Evolutionary conservation across 2,888 invertebrate genomes (phyloP).

Genomic region (Ichneumoninae sp.): DNA sequence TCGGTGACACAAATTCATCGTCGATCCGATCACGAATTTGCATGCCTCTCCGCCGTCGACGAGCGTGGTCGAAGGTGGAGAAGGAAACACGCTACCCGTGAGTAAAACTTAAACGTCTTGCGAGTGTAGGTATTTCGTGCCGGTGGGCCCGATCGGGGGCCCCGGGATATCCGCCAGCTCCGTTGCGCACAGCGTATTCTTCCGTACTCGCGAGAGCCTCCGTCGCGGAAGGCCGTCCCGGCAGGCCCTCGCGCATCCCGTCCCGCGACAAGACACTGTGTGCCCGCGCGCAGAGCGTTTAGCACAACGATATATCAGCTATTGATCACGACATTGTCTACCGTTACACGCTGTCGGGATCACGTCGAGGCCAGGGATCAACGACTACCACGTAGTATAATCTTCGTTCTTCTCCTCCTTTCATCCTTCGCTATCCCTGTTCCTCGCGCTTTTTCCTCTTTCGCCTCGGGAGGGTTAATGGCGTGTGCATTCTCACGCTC

Average conservation of each 20-base stretch:
- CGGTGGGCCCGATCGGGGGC: neutral
- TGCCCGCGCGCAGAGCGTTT: conserved; percentile 74
- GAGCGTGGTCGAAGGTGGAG: conserved; percentile 2
- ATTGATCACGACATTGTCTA: conserved; percentile 82
- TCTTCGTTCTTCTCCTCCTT: conserved; percentile 41
- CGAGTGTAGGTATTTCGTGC: conserved; percentile 12
- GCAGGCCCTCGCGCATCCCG: neutral
- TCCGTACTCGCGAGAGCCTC: conserved; percentile 19
- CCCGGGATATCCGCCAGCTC: conserved; percentile 3
- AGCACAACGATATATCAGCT: conserved; percentile 80
- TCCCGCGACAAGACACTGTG: conserved; percentile 30
- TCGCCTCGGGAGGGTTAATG: no score
- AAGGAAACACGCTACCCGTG: conserved; percentile 37
- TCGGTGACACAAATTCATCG: conserved; percentile 15
- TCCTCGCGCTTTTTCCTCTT: conserved; percentile 24
- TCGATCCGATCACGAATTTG: conserved; percentile 22
- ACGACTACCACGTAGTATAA: conserved; percentile 67
- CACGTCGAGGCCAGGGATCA: conserved; percentile 69
- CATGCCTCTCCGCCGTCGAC: conserved; percentile 19
- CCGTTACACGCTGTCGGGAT: conserved; percentile 79
- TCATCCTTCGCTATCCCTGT: conserved; percentile 34
- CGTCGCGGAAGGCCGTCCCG: conserved; percentile 25
- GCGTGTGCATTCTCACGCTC: conserved; percentile 38
- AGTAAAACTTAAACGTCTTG: conserved; percentile 19
- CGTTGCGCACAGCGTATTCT: conserved; percentile 9